Base-by-base conservation (phyloP, 1,140 invertebrate species). In the Nephotettix cincticeps region DNA sequence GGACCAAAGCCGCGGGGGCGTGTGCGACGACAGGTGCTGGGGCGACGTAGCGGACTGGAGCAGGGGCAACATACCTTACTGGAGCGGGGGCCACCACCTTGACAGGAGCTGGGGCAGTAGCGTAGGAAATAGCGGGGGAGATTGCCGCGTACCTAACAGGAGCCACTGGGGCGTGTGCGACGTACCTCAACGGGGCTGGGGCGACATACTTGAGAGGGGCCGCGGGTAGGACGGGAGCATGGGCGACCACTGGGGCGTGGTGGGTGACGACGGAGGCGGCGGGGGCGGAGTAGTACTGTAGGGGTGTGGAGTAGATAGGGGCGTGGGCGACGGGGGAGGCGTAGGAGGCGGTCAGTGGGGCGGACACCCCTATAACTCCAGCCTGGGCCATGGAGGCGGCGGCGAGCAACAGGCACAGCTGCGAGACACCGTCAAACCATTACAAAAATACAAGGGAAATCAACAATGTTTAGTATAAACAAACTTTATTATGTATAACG, bases 371-470 rank as follows among this genome's bases (percentile, higher is more conserved):
- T 23, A 56, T 11, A 4, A 25, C 19, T 3, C 61, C 61, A 9
- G 27, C 61, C 77, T 76, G 30, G 74, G 77, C 27, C 76, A 76
- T 4, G 77, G 72, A 40, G 79, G 78, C 77, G 79, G 76, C 56
- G 25, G 64, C 47, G 21, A 43, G 67, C 23, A 67, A 47, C 36
- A 32, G 32, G 47, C 28, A 66, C 43, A 32, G 70, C 70, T 58
- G 61, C 45, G 54, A 67, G 36, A n/a, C 17, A 19, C 29, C 61
- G 32, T 0, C 17, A 25, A 1, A 68, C 19, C 67, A 68, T 32
- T 25, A 13, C n/a, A n/a, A n/a, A n/a, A n/a, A n/a, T n/a, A n/a
- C n/a, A n/a, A n/a, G n/a, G n/a, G n/a, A n/a, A n/a, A n/a, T n/a
- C n/a, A n/a, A n/a, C n/a, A n/a, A n/a, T n/a, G n/a, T n/a, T n/a